Evolutionary conservation across 2,113 vertebrate species (phyloP), one percentile per base, ranked within the genome.

Genomic region (Cavia porcellus): DNA sequence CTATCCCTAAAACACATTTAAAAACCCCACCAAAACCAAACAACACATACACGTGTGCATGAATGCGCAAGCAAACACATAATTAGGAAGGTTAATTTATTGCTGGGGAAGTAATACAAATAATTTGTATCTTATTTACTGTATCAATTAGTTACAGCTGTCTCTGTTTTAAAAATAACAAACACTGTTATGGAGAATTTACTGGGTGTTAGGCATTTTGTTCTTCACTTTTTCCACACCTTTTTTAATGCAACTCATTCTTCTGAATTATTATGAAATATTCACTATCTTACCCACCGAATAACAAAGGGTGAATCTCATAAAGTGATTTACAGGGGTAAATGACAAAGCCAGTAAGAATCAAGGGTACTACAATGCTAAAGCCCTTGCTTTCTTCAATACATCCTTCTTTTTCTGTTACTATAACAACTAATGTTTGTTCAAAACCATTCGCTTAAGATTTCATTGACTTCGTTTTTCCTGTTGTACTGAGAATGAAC

Each of bases 91-190:
- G 4, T 80, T 94, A 86, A 62, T 70, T 59, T 2, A 55, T 47
- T 32, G 5, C 3, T 55, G 3, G 2, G 42, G 89, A 92, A 75
- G 93, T 59, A 86, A 38, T 35, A 12, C 19, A 70, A 75, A 32
- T 80, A 45, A 89, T 75, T 95, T 92, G 38, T n/a, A 68, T 10
- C 13, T 66, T 66, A 55, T 42, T 92, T 52, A 84, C 5, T 55
- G 1, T 32, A 87, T 72, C 19, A 92, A n/a, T 93, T 95, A n/a
- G 59, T 72, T 96, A 50, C 59, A 92, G 22, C 47, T 61, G 35
- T 32, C 47, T 91, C 45, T 57, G 5, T 55, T 91, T 90, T 86
- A 42, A 90, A 72, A 86, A 72, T 50, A 17, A 64, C 2, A 96
- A 66, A 68, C 3, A n/a, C 57, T 6, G n/a, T 92, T 38, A 83